Conservation (phyloP, 2,113 vertebrate species). For the Strix uralensis region DNA sequence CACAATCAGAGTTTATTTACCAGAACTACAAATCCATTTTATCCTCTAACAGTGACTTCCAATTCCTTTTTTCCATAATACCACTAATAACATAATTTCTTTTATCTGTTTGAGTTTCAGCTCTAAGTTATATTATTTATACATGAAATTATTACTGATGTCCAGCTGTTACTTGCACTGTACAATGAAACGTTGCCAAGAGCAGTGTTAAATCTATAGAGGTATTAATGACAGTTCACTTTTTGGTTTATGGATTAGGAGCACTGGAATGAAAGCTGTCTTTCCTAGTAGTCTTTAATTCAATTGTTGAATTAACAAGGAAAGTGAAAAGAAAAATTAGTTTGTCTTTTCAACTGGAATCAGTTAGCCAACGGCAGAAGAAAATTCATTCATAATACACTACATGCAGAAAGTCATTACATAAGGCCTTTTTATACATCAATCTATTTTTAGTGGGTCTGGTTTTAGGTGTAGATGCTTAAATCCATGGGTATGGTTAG, state of each 20-base stretch:
- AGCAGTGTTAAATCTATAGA: conserved; percentile 6
- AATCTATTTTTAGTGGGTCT: neutral
- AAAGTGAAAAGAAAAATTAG: neutral
- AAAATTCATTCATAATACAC: neutral
- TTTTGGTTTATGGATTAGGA: neutral
- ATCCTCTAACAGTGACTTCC: neutral
- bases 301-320: neutral
- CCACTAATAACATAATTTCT: neutral
- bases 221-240: neutral
- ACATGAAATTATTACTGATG: neutral
- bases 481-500: neutral
- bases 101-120: neutral
- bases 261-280: neutral
- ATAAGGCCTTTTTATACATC: neutral
- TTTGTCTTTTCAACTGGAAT: neutral
- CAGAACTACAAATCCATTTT: neutral
- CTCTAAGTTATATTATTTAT: neutral
- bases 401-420: neutral
- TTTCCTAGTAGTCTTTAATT: conserved; percentile 16
- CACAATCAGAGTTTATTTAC: neutral
- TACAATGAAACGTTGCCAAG: neutral
- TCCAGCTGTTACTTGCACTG: neutral
- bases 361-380: neutral
- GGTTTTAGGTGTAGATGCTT: neutral
- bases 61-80: neutral